Conservation (phyloP, 2,113 vertebrate genomes). For the Myiagra hebetior region DNA sequence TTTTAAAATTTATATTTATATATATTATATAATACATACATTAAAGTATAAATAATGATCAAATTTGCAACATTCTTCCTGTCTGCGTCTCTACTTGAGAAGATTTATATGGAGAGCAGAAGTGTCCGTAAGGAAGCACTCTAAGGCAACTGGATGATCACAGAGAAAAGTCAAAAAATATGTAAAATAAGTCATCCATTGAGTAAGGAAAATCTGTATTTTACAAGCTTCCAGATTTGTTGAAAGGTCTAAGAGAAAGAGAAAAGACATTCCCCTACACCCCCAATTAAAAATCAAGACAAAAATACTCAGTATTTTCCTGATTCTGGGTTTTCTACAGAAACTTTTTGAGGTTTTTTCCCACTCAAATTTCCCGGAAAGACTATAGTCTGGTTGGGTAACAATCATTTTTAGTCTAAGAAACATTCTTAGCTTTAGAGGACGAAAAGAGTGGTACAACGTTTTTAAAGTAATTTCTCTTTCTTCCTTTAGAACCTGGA, state of each 20-base stretch:
- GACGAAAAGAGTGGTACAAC: not conserved
- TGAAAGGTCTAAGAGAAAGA: not conserved
- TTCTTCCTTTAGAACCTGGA: not conserved
- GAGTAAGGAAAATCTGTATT: not conserved
- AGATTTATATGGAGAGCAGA: not conserved
- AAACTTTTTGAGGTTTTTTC: not conserved
- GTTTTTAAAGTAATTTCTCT: not conserved
- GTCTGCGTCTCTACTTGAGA: not conserved
- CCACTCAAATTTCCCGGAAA: not conserved
- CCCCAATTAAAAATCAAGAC: not conserved
- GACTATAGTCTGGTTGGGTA: not conserved
- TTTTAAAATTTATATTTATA: not conserved
- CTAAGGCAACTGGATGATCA: not conserved
- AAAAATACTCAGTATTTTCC: not conserved
- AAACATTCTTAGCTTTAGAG: not conserved
- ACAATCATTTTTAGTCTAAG: not conserved
- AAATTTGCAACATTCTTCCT: not conserved
- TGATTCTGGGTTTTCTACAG: not conserved
- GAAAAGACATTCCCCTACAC: not conserved
- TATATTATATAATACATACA: accelerated
- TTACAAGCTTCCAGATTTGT: not conserved
- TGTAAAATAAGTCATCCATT: not conserved
- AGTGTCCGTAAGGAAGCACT: not conserved
- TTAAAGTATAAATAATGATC: not conserved
- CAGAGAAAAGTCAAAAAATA: not conserved